Base-by-base conservation (phyloP, 2,113 vertebrate species). In the Phoenicopterus ruber region DNA sequence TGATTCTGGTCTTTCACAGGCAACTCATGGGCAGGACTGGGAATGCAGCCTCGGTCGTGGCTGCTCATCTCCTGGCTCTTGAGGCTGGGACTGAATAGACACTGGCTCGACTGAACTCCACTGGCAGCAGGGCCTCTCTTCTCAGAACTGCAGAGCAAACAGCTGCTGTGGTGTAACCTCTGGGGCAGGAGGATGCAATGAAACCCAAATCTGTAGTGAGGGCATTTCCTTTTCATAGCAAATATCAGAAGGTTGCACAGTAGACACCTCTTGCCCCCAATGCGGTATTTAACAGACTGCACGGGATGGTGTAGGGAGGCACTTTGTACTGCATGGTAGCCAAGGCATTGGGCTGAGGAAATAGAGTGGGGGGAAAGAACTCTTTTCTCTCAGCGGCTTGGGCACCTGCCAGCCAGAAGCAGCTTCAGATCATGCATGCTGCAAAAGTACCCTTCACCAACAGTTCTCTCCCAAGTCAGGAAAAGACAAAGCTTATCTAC, bases 231-330 rank as follows among this genome's bases (percentile, higher is more conserved):
- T 86, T 69, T 38, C 32, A 22, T 11, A 52, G 8, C 19, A 58
- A 24, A 6, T 47, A n/a, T 59, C 57, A 55, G n/a, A 63, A 86
- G 3, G 17, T 52, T 52, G 50, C 29, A 16, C 2, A 2, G 47
- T 34, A 31, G 25, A 10, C 47, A 26, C 5, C 18, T 86, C n/a
- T 72, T 34, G 3, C 10, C 8, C 17, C 17, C 1, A 0, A 2
- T 50, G 36, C 5, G 4, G 6, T 62, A 22, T 74, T 87, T 79
- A 82, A 54, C 17, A 87, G 50, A 22, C 32, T 58, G 2, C 22
- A 8, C 29, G 50, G 22, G 54, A 15, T 32, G 17, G 6, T 46
- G 32, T 55, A 50, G 42, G 59, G 57, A 91, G 17, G 21, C 13
- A 31, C 24, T 76, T 44, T 28, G 14, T 46, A 29, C 13, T 44